A percentile compares a stretch with the other conserved stretches of the same genome.
phyloP scores from a whole-genome alignment of 2,888 invertebrate genomes.

The Drosophila eohydei region DNA sequence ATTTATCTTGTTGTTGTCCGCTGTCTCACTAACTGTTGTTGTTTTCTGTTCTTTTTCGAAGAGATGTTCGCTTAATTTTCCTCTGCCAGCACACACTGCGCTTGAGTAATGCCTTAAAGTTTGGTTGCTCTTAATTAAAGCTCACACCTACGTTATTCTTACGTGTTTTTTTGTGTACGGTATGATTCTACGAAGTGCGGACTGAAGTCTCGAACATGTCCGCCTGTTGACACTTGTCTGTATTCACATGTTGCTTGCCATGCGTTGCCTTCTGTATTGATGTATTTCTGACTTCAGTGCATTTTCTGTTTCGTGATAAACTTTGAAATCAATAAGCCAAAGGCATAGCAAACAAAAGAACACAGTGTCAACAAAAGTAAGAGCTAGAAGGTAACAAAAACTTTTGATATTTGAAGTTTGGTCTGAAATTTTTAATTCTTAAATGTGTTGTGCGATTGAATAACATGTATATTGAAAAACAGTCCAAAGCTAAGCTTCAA shows the following conservation, averaged over 20 bases:
- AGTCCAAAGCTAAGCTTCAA: too few relatives aligned
- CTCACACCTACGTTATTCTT: slow-evolving; percentile 23
- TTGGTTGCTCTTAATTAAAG: slow-evolving; percentile 68
- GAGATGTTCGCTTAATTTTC: slow-evolving; percentile 41
- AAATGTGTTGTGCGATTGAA: too few relatives aligned
- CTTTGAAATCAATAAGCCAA: background rate
- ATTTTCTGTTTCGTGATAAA: background rate
- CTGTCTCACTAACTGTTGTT: slow-evolving; percentile 15
- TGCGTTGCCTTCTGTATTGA: slow-evolving; percentile 1
- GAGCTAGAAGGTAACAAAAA: too few relatives aligned
- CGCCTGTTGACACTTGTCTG: slow-evolving; percentile 20
- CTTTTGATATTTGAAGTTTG: too few relatives aligned
- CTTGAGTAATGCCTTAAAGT: slow-evolving; percentile 68
- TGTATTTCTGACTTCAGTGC: background rate
- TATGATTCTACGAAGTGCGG: slow-evolving; percentile 26
- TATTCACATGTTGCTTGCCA: slow-evolving; percentile 27
- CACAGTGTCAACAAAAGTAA: too few relatives aligned
- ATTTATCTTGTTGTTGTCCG: slow-evolving; percentile 68
- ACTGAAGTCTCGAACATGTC: background rate
- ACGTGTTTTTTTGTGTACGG: slow-evolving; percentile 39
- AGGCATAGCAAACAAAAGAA: background rate
- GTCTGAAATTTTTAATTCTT: too few relatives aligned
- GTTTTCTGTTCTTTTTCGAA: slow-evolving; percentile 23
- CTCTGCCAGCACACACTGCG: slow-evolving; percentile 37
- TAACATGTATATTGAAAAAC: too few relatives aligned